A percentile compares a stretch with the other conserved stretches of the same genome.
Conservation (phyloP, 1,140 invertebrate species). For the Pseudomyrmex sp. region DNA sequence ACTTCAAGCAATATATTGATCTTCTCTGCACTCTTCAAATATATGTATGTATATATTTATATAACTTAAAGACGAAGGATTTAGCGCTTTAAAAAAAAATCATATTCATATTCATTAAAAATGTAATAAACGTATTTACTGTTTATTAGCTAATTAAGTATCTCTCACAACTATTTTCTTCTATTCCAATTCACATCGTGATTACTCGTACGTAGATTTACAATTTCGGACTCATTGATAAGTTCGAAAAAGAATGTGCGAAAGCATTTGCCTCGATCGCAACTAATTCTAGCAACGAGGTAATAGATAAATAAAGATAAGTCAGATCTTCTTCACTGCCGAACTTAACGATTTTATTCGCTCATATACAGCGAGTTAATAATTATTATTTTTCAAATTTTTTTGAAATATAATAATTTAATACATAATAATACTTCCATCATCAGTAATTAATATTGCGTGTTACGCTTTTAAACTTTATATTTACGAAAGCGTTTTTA, state of each 20-base stretch:
- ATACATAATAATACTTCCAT: background rate
- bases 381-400: slow-evolving; percentile 23
- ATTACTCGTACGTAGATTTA: slow-evolving; percentile 49
- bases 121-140: slow-evolving; percentile 28
- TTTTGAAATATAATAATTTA: slow-evolving; percentile 31
- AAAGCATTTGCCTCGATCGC: background rate
- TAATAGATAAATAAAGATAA: slow-evolving; percentile 11
- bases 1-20: slow-evolving; percentile 31
- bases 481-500: background rate
- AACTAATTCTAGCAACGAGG: background rate
- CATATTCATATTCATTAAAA: slow-evolving; percentile 45
- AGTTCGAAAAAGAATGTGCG: background rate
- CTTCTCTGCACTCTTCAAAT: slow-evolving; percentile 9
- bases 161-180: slow-evolving; percentile 35
- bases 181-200: slow-evolving; percentile 41
- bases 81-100: slow-evolving; percentile 42
- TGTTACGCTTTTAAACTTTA: slow-evolving; percentile 10
- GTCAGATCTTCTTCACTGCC: slow-evolving; percentile 41
- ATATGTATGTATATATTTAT: background rate
- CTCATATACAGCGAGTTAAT: background rate
- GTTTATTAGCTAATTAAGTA: slow-evolving; percentile 40
- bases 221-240: background rate
- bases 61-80: background rate
- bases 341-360: slow-evolving; percentile 17
- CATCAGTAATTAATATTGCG: too few relatives aligned